These are phyloP conservation scores for Pithys albifrons DNA, from an alignment of 2,113 vertebrate genomes.

Conservation along the genomic window DNA sequence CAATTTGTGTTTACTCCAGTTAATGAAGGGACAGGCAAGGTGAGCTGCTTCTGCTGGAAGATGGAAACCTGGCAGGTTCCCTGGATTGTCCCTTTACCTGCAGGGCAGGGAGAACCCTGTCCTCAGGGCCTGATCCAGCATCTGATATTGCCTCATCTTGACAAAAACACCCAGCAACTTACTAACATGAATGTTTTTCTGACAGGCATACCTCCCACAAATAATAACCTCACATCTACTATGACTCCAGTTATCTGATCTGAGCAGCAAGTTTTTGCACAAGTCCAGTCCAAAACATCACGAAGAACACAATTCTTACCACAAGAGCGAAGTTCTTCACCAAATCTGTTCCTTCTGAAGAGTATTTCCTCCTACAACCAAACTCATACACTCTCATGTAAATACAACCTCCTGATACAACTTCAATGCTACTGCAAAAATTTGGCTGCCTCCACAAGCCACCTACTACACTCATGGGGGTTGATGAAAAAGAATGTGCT, in stretches of 20 bases:
- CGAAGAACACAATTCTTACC: background rate
- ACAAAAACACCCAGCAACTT: background rate
- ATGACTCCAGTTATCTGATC: background rate
- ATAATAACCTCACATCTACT: background rate
- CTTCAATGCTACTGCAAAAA: background rate
- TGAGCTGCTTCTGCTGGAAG: background rate
- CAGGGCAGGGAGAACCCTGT: background rate
- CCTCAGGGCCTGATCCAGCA: background rate
- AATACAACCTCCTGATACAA: background rate
- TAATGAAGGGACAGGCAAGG: background rate
- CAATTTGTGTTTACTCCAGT: background rate
- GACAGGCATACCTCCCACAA: background rate
- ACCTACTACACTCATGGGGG: rapidly evolving
- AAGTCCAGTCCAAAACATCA: background rate
- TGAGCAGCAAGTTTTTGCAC: background rate
- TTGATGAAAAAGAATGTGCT: background rate
- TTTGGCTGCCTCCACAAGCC: background rate
- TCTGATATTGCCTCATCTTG: background rate
- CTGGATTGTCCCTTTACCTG: background rate
- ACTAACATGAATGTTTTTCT: background rate
- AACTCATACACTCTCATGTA: background rate
- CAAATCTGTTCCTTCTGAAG: background rate
- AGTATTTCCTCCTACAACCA: background rate
- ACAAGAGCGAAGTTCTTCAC: background rate
- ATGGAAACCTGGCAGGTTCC: background rate